Evolutionary conservation across 37 sponge, comb jelly and placozoan genomes (phyloP).

Genomic region (Aphrocallistes beatrix): DNA sequence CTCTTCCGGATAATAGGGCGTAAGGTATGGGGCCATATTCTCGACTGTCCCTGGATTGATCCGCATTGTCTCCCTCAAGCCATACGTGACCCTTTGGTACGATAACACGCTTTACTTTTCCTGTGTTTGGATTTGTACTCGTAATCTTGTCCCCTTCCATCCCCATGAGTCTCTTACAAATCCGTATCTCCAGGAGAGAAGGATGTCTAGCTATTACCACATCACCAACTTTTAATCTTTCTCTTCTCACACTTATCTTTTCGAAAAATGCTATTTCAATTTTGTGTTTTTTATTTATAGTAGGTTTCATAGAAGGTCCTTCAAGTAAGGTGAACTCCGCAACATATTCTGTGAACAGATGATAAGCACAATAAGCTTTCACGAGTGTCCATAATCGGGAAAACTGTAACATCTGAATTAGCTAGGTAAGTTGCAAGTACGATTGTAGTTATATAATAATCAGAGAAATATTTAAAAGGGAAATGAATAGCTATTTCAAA

Average conservation of each 20-base stretch:
- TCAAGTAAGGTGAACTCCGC: neutral
- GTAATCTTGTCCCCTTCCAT: constrained; percentile 3
- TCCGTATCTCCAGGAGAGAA: neutral
- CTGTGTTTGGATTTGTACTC: neutral
- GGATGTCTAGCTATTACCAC: constrained; percentile 5
- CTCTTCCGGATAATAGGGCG: neutral
- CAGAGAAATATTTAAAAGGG: no score
- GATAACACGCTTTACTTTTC: neutral
- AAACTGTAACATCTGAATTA: no score
- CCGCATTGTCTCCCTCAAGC: neutral
- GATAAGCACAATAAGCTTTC: neutral
- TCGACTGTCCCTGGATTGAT: constrained; percentile 12
- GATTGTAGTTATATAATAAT: no score
- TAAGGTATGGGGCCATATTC: neutral
- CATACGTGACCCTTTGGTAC: neutral
- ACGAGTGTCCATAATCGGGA: neutral
- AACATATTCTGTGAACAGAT: neutral
- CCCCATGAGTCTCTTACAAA: neutral
- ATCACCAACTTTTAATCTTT: neutral
- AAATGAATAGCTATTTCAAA: no score
- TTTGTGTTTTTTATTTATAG: neutral
- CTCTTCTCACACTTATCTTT: constrained; percentile 1
- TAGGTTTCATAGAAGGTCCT: constrained; percentile 2
- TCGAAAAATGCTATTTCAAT: neutral
- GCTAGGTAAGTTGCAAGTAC: no score